Evolutionary conservation across 2,113 vertebrate species (phyloP).

Genomic region (Tenebrosternarchus preto): DNA sequence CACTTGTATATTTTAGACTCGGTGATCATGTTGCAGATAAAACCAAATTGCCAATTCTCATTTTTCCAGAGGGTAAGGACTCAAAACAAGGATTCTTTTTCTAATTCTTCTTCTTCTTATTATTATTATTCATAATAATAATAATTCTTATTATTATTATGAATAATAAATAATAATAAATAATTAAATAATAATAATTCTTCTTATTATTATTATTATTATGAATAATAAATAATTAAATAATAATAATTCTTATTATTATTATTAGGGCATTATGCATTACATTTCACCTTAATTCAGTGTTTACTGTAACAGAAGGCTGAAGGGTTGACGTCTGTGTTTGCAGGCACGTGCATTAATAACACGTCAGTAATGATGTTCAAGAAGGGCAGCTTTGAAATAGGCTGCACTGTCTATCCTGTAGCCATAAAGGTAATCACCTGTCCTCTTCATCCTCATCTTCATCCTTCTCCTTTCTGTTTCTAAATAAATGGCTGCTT

Average conservation of each 20-base stretch:
- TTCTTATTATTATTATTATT: not conserved
- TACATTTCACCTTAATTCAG: too few species aligned
- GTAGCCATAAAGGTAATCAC: constrained; percentile 86
- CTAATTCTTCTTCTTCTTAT: too few species aligned
- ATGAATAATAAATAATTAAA: too few species aligned
- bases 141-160: too few species aligned
- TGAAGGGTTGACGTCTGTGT: not conserved
- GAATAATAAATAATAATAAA: too few species aligned
- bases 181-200: not conserved
- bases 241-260: too few species aligned
- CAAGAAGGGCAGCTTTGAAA: constrained; percentile 91
- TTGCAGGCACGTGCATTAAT: constrained; percentile 87
- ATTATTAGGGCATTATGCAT: too few species aligned
- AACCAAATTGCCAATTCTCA: constrained; percentile 87
- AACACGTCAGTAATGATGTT: constrained; percentile 94
- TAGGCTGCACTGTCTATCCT: constrained; percentile 84
- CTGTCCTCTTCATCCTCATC: not conserved
- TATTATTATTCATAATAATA: too few species aligned
- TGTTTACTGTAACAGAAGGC: too few species aligned
- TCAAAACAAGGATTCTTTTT: too few species aligned
- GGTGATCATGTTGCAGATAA: constrained; percentile 84
- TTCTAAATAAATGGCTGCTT: not conserved
- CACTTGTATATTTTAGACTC: constrained; percentile 67
- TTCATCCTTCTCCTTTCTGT: not conserved
- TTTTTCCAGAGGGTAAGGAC: constrained; percentile 90